Evolutionary conservation across 1,140 invertebrate genomes (phyloP).

Genomic region (Epicauta chinensis): DNA sequence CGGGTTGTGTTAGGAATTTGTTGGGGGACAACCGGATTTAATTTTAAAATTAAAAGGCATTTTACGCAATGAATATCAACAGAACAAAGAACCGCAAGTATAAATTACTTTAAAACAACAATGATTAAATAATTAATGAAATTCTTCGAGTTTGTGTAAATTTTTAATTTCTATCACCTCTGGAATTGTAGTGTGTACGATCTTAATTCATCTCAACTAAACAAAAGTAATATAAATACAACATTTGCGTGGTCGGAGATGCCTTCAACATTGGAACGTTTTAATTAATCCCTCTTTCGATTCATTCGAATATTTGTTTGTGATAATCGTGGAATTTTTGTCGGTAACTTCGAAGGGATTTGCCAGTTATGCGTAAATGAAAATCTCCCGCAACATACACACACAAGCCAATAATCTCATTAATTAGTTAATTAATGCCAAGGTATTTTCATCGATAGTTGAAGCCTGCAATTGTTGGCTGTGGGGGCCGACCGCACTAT

Average conservation of each 20-base stretch:
- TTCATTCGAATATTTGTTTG: constrained; percentile 17
- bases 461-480: constrained; percentile 15
- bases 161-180: constrained; percentile 27
- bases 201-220: too few species aligned
- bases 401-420: constrained; percentile 28
- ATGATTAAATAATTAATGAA: constrained; percentile 38
- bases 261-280: constrained; percentile 27
- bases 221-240: too few species aligned
- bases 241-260: constrained; percentile 27
- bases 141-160: constrained; percentile 32
- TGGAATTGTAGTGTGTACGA: too few species aligned
- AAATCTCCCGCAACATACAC: too few species aligned
- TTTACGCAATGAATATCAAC: constrained; percentile 21
- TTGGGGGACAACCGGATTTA: too few species aligned
- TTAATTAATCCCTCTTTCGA: constrained; percentile 26
- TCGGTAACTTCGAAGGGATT: too few species aligned
- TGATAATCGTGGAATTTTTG: background rate
- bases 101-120: constrained; percentile 27
- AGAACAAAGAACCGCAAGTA: constrained; percentile 19
- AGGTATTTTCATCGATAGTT: constrained; percentile 32
- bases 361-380: too few species aligned
- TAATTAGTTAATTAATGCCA: constrained; percentile 34
- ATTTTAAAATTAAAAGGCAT: constrained; percentile 17
- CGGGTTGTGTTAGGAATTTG: too few species aligned
- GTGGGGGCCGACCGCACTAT: constrained; percentile 27